Conservation (phyloP, 2,113 vertebrate genomes). For the Elephantulus edwardii region DNA sequence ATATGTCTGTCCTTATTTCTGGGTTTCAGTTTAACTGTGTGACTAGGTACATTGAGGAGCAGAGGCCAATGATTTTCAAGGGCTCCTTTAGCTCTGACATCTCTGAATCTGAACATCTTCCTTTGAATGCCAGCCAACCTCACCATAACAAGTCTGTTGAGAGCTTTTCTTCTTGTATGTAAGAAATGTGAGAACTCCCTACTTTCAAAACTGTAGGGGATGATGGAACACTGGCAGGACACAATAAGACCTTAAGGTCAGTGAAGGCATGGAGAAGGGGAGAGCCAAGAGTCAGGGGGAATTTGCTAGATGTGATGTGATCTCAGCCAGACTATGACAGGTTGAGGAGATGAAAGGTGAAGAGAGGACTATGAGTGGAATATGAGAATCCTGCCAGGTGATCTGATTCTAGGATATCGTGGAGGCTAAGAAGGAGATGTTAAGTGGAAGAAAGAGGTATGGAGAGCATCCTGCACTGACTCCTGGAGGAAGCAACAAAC, state of each 20-base stretch:
- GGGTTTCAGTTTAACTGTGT: constrained; percentile 27
- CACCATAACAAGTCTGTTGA: background rate
- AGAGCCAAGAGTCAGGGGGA: background rate
- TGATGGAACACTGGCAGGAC: background rate
- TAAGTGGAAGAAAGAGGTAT: background rate
- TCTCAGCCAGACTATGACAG: background rate
- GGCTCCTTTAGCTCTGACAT: background rate
- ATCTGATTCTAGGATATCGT: background rate
- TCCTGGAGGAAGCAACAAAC: constrained; percentile 9
- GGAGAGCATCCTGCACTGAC: background rate
- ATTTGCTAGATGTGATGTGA: constrained; percentile 21
- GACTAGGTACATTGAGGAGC: background rate
- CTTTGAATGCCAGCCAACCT: background rate
- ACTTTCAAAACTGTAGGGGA: background rate
- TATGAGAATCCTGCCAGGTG: background rate
- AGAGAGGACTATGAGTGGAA: background rate
- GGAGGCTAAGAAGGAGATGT: background rate
- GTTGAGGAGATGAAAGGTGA: background rate
- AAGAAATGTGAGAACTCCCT: background rate
- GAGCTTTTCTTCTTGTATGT: background rate
- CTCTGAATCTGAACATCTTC: background rate
- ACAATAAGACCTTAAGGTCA: background rate
- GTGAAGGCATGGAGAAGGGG: background rate
- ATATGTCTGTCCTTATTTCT: background rate
- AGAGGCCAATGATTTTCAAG: background rate